These are phyloP conservation scores for Ardeotis arabs DNA, from an alignment of 2,113 vertebrate species.

Conservation along the genomic window DNA sequence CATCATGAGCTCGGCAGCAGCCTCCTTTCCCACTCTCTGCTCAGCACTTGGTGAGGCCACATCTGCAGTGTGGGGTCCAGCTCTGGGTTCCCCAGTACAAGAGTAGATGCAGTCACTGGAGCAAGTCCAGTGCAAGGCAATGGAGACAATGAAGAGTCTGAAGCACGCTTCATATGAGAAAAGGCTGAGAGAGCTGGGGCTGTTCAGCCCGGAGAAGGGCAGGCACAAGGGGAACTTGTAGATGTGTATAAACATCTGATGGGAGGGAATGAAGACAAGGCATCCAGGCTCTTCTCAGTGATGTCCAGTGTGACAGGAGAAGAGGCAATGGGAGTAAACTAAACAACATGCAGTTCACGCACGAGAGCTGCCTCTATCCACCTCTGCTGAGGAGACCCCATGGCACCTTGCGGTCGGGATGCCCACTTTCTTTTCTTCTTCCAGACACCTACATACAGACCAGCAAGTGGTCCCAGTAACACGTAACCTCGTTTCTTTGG, in stretches of 20 bases:
- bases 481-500: neutral
- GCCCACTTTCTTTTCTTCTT: neutral
- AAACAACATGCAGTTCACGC: neutral
- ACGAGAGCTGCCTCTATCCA: neutral
- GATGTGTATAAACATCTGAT: too few species aligned
- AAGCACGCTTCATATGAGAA: neutral
- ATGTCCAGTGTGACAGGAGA: neutral
- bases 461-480: neutral
- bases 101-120: neutral
- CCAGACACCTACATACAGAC: neutral
- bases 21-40: neutral
- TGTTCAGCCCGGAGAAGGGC: too few species aligned
- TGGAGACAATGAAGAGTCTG: neutral
- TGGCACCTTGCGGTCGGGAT: fast-evolving
- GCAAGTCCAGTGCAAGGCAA: neutral
- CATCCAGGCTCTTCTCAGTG: too few species aligned
- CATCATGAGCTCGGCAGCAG: neutral
- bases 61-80: neutral
- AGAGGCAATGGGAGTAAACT: neutral
- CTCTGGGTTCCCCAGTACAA: neutral
- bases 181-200: too few species aligned
- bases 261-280: too few species aligned
- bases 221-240: too few species aligned
- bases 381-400: neutral
- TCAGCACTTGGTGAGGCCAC: neutral